Percentiles rank a stretch among this genome's conserved stretches.
These are phyloP conservation scores for Denticeps clupeoides DNA, from an alignment of 2,797 vertebrate species.

Conservation along the genomic window DNA sequence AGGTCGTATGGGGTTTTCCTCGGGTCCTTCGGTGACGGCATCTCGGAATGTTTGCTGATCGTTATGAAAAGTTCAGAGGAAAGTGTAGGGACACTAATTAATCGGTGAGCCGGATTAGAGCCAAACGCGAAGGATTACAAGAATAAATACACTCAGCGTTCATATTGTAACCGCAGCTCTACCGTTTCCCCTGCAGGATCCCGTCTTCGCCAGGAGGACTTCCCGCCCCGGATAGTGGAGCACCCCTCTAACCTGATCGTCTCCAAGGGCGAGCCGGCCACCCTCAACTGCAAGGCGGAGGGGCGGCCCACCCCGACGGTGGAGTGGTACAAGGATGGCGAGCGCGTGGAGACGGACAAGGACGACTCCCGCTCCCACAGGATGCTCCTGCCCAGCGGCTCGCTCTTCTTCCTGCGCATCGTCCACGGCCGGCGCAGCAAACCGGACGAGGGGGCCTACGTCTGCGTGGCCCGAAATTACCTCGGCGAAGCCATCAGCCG, in stretches of 20 bases:
- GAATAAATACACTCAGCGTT: too few species aligned
- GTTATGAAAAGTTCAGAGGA: too few species aligned
- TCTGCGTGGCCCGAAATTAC: conserved; percentile 96
- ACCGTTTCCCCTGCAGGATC: conserved; percentile 68
- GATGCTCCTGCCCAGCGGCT: conserved; percentile 93
- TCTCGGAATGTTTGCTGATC: conserved; percentile 2
- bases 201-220: conserved; percentile 94
- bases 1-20: too few species aligned
- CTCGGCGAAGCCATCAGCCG: conserved; percentile 95
- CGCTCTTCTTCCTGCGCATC: conserved; percentile 92
- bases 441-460: conserved; percentile 90
- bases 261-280: conserved; percentile 95
- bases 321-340: conserved; percentile 97
- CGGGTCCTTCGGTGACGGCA: too few species aligned
- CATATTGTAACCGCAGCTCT: conserved; percentile 4
- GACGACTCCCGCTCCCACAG: conserved; percentile 91
- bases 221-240: conserved; percentile 87
- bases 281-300: conserved; percentile 96
- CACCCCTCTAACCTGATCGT: conserved; percentile 98
- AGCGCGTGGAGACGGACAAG: conserved; percentile 93
- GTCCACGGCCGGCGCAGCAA: conserved; percentile 94
- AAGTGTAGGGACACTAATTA: too few species aligned
- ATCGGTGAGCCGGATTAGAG: too few species aligned
- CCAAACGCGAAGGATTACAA: too few species aligned
- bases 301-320: conserved; percentile 86